Percentiles rank a stretch among this genome's conserved stretches.
Evolutionary conservation across 2,888 invertebrate genomes (phyloP).

Genomic region (Myathropa florea): DNA sequence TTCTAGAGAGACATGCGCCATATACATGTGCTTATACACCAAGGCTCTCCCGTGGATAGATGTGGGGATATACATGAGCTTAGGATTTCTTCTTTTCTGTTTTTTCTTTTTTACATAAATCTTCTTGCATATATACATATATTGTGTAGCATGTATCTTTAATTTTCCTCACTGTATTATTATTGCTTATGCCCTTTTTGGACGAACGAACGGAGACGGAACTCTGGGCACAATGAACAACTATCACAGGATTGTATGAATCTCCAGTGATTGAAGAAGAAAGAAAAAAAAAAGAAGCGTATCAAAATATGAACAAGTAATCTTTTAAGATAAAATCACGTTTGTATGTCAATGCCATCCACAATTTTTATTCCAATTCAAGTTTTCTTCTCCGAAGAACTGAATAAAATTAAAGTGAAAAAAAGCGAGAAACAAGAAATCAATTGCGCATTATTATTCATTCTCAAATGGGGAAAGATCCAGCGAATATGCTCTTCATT

Average conservation of each 20-base stretch:
- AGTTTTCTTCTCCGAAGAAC: background rate
- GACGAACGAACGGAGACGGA: background rate
- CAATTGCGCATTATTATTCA: conserved; percentile 61
- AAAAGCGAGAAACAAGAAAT: conserved; percentile 18
- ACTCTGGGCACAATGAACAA: background rate
- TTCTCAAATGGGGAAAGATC: conserved; percentile 35
- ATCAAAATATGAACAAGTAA: background rate
- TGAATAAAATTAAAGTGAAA: background rate
- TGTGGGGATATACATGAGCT: conserved; percentile 17
- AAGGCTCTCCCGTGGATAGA: conserved; percentile 16
- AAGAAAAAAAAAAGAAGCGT: background rate
- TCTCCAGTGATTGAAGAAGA: background rate
- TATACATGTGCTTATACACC: conserved; percentile 31
- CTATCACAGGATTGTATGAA: conserved; percentile 11
- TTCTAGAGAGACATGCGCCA: conserved; percentile 61
- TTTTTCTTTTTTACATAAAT: conserved; percentile 13
- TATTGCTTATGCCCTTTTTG: conserved; percentile 1
- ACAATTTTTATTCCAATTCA: conserved; percentile 28
- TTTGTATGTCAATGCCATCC: conserved; percentile 42
- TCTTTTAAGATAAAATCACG: conserved; percentile 1
- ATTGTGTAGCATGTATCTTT: background rate
- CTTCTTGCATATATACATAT: conserved; percentile 7
- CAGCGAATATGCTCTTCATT: conserved; percentile 29
- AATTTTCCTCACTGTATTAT: conserved; percentile 18
- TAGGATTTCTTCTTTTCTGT: conserved; percentile 18